A percentile compares a stretch with the other conserved stretches of the same genome.
Conservation (phyloP, 2,797 vertebrate species). For the Malacoctenus gilli region DNA sequence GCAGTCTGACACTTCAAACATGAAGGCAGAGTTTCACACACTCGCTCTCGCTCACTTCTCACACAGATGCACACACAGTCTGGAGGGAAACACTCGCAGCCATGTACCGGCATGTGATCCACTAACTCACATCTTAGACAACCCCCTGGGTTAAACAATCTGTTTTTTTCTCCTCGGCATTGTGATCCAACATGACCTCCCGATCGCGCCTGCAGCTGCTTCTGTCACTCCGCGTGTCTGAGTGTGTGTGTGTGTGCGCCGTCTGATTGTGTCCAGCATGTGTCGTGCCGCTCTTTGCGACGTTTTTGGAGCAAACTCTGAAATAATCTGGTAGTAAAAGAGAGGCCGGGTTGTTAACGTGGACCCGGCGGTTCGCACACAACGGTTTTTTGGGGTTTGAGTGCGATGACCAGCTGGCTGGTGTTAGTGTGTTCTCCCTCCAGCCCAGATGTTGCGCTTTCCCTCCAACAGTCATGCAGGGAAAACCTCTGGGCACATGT, state of each 20-base stretch:
- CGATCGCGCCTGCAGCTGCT: slow-evolving; percentile 72
- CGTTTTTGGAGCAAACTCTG: slow-evolving; percentile 3
- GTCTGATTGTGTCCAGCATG: slow-evolving; percentile 14
- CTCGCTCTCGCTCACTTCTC: not conserved
- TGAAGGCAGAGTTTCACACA: not conserved
- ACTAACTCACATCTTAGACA: slow-evolving; percentile 57
- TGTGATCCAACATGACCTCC: slow-evolving; percentile 73
- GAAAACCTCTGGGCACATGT: not conserved
- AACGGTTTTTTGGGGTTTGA: slow-evolving; percentile 11
- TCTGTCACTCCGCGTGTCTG: slow-evolving; percentile 65
- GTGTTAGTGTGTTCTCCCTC: slow-evolving; percentile 1
- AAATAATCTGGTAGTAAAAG: slow-evolving; percentile 4
- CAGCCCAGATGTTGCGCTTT: slow-evolving; percentile 32
- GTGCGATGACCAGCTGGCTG: slow-evolving; percentile 26
- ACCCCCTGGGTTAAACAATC: slow-evolving; percentile 71
- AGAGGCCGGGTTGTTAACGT: slow-evolving; percentile 1
- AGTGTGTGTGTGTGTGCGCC: slow-evolving; percentile 20
- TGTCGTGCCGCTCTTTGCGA: slow-evolving; percentile 13
- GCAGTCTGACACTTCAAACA: not conserved
- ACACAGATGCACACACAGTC: slow-evolving; percentile 20
- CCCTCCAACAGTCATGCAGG: not conserved
- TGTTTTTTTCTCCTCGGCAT: slow-evolving; percentile 68
- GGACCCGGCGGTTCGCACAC: not conserved
- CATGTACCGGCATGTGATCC: slow-evolving; percentile 61
- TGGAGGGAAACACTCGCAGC: slow-evolving; percentile 28